These are phyloP conservation scores for Brevimyrus niger DNA, from an alignment of 2,113 vertebrate species.

Conservation along the genomic window DNA sequence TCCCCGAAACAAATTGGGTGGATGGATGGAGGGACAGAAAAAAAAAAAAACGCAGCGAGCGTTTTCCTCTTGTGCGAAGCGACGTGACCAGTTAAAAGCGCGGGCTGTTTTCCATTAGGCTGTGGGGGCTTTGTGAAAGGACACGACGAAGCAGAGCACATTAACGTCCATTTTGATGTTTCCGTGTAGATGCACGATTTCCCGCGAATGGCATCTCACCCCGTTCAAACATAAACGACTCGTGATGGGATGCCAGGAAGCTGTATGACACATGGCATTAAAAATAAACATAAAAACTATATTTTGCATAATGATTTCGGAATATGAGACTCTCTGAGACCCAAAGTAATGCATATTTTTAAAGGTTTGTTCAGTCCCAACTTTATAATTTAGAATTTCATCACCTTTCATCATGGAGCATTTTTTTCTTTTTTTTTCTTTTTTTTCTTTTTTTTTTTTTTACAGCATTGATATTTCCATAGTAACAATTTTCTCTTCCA, in stretches of 20 bases:
- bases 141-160: background rate
- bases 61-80: background rate
- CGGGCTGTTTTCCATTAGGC: background rate
- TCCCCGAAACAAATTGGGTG: background rate
- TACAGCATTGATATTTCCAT: background rate
- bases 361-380: conserved; percentile 1
- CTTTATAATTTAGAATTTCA: background rate
- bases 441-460: background rate
- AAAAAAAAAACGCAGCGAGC: background rate
- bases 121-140: background rate
- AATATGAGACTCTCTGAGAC: background rate
- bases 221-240: background rate
- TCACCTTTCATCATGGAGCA: background rate
- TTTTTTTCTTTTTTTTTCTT: too few species aligned
- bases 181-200: background rate
- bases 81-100: background rate
- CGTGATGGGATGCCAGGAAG: background rate
- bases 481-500: conserved; percentile 3
- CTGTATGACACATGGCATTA: background rate
- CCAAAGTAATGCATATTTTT: background rate
- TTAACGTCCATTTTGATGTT: background rate
- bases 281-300: background rate
- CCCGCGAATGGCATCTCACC: background rate
- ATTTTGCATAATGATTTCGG: background rate
- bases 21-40: background rate